A percentile compares a stretch with the other conserved stretches of the same genome.
Conservation (phyloP, 1,140 invertebrate species). For the Pinna nobilis region DNA sequence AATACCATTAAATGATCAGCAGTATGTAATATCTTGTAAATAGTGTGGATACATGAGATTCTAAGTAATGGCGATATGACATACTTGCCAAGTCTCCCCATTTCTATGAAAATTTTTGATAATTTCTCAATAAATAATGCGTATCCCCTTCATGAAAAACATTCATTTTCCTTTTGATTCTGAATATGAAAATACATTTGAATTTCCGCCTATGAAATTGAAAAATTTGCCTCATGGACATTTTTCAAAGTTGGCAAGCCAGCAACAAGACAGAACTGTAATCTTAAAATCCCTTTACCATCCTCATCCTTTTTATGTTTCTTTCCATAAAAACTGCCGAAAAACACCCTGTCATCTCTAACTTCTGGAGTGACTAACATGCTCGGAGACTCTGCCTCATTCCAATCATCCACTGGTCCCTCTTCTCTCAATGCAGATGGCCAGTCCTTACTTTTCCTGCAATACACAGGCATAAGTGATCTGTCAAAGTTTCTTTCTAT, state of each 20-base stretch:
- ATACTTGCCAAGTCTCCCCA: no score
- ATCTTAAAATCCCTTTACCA: background rate
- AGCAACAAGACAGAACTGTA: background rate
- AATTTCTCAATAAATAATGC: no score
- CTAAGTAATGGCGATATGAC: no score
- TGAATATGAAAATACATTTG: no score
- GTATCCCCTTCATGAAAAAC: no score
- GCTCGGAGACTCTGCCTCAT: conserved; percentile 26
- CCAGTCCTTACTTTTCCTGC: conserved; percentile 15
- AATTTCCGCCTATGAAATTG: conserved; percentile 14
- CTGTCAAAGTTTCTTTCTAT: no score
- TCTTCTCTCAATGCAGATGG: background rate
- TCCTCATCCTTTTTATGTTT: background rate
- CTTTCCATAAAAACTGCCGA: background rate
- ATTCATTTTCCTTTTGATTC: no score
- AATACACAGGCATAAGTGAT: no score
- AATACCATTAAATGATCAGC: no score
- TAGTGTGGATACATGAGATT: no score
- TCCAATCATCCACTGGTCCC: background rate
- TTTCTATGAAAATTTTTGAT: no score
- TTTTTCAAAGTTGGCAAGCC: background rate
- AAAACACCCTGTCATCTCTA: background rate
- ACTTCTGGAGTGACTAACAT: conserved; percentile 2
- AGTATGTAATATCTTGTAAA: no score
- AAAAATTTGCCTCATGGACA: background rate